A percentile compares a stretch with the other conserved stretches of the same genome.
These are phyloP conservation scores for Aethes cnicana DNA, from an alignment of 2,888 invertebrate species.

Conservation along the genomic window DNA sequence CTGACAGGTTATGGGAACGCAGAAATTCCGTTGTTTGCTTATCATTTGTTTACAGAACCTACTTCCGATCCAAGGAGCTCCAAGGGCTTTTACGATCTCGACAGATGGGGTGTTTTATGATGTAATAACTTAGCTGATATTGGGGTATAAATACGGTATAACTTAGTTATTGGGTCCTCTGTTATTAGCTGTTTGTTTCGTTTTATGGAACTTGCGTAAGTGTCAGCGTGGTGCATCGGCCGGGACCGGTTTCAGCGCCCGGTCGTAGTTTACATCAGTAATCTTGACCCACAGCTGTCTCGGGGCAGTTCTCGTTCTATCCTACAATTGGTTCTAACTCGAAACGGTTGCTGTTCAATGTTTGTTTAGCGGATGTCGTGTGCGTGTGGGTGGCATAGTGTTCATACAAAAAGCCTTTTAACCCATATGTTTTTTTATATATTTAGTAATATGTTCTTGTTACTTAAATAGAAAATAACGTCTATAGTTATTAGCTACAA, in stretches of 20 bases:
- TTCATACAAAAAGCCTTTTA: too few species aligned
- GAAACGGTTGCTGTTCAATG: slow-evolving; percentile 43
- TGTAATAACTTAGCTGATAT: slow-evolving; percentile 38
- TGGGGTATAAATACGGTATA: slow-evolving; percentile 16
- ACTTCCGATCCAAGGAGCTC: slow-evolving; percentile 39
- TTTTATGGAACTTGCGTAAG: slow-evolving; percentile 48
- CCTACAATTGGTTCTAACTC: slow-evolving; percentile 5
- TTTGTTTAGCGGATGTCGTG: slow-evolving; percentile 52
- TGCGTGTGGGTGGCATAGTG: slow-evolving; percentile 46
- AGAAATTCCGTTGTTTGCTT: slow-evolving; percentile 36
- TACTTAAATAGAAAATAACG: too few species aligned
- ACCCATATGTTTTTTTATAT: too few species aligned
- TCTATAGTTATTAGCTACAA: neutral
- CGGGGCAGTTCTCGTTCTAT: slow-evolving; percentile 54
- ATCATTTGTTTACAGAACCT: slow-evolving; percentile 32
- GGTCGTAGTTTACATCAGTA: slow-evolving; percentile 67
- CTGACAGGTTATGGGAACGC: slow-evolving; percentile 32
- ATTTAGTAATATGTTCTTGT: too few species aligned
- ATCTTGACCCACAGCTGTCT: slow-evolving; percentile 77
- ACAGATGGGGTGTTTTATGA: slow-evolving; percentile 38
- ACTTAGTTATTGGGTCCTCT: slow-evolving; percentile 21
- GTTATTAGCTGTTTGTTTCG: slow-evolving; percentile 36
- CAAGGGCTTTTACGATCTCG: slow-evolving; percentile 14
- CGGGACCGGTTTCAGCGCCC: slow-evolving; percentile 61
- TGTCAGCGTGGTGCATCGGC: slow-evolving; percentile 53